Evolutionary conservation across 2,888 invertebrate genomes (phyloP).

Genomic region (Eulithis prunata): DNA sequence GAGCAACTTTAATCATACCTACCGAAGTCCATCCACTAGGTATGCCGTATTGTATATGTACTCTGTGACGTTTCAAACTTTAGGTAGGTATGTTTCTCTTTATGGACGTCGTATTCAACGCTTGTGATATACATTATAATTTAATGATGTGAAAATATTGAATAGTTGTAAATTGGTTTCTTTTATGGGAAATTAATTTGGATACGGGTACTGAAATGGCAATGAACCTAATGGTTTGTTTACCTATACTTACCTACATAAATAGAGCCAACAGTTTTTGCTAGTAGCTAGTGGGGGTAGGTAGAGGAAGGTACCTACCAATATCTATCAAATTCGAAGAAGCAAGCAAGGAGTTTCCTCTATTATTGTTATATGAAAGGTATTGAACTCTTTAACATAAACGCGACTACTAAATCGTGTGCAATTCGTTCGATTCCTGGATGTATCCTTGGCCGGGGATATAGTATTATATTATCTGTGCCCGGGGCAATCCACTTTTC

Average conservation of each 20-base stretch:
- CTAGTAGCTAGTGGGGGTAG: too few species aligned
- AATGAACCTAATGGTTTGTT: too few species aligned
- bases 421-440: constrained; percentile 15
- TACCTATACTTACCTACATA: too few species aligned
- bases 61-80: constrained; percentile 12
- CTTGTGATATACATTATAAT: constrained; percentile 7
- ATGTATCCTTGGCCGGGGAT: constrained; percentile 14
- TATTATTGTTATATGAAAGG: too few species aligned
- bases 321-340: too few species aligned
- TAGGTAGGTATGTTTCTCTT: constrained; percentile 7
- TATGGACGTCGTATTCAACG: constrained; percentile 25
- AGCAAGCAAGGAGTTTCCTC: too few species aligned
- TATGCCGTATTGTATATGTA: constrained; percentile 1
- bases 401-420: constrained; percentile 5
- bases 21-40: too few species aligned
- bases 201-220: not conserved
- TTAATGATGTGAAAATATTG: constrained; percentile 21
- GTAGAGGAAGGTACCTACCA: too few species aligned
- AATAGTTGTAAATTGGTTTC: constrained; percentile 11
- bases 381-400: constrained; percentile 4
- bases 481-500: constrained; percentile 18
- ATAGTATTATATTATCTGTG: too few species aligned
- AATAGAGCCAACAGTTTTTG: too few species aligned
- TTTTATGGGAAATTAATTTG: not conserved
- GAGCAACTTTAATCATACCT: constrained; percentile 6